phyloP scores from a whole-genome alignment of 2,797 vertebrate species.

The Garrulus glandarius region DNA sequence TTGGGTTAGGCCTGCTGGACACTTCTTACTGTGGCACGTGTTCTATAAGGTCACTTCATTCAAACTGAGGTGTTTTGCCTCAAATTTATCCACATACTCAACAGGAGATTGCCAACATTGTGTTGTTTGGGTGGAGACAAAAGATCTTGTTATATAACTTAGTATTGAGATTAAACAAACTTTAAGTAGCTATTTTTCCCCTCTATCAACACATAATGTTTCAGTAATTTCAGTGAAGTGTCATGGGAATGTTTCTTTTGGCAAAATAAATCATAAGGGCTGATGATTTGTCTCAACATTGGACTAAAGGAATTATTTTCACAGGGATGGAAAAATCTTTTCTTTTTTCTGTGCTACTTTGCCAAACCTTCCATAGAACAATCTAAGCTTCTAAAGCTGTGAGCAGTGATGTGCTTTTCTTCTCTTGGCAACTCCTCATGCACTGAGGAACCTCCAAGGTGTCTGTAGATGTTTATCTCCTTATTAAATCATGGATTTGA shows the following conservation, averaged over 20 bases:
- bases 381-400: background rate
- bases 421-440: accelerated
- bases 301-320: background rate
- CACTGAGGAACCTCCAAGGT: background rate
- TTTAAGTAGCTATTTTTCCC: background rate
- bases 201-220: background rate
- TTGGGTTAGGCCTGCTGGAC: background rate
- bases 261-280: background rate
- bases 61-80: background rate
- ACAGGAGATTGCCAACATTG: background rate
- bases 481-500: background rate
- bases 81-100: background rate
- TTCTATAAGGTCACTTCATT: background rate
- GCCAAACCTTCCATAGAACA: background rate
- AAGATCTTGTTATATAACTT: background rate
- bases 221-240: background rate
- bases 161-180: background rate
- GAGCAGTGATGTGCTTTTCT: background rate
- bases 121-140: background rate
- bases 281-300: background rate
- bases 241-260: constrained; percentile 12
- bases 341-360: background rate
- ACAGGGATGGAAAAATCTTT: background rate
- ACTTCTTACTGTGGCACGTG: background rate
- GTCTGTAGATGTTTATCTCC: background rate